A percentile compares a stretch with the other conserved stretches of the same genome.
phyloP scores from a whole-genome alignment of 2,888 invertebrate species.

The Colostygia pectinataria region DNA sequence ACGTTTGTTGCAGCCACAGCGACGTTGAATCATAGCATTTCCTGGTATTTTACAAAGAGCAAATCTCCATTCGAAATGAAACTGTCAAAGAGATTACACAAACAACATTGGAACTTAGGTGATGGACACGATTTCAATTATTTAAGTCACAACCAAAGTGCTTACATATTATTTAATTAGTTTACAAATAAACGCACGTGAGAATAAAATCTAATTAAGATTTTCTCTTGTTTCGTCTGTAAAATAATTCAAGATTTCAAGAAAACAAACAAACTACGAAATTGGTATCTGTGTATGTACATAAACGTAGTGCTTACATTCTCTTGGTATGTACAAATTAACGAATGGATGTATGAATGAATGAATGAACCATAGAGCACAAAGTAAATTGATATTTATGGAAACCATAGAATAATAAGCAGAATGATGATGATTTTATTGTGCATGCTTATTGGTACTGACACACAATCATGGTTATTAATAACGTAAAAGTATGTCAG shows the following conservation, averaged over 20 bases:
- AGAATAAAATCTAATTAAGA: conserved; percentile 40
- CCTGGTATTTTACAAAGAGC: conserved; percentile 78
- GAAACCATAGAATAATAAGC: too few relatives aligned
- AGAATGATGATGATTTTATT: too few relatives aligned
- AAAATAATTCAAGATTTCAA: conserved; percentile 20
- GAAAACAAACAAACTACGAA: conserved; percentile 15
- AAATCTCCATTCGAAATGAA: conserved; percentile 76
- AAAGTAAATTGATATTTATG: too few relatives aligned
- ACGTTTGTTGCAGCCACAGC: conserved; percentile 61
- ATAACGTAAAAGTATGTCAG: too few relatives aligned
- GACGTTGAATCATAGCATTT: conserved; percentile 80
- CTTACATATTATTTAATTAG: conserved; percentile 60
- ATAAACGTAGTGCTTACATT: too few relatives aligned
- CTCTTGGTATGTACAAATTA: too few relatives aligned
- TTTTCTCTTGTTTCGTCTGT: conserved; percentile 2
- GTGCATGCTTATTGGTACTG: too few relatives aligned
- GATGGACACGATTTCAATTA: conserved; percentile 37
- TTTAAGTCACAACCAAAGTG: conserved; percentile 53
- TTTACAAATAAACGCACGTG: conserved; percentile 66
- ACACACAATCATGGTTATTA: too few relatives aligned
- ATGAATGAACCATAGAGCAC: too few relatives aligned
- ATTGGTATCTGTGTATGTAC: too few relatives aligned
- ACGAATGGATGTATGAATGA: too few relatives aligned
- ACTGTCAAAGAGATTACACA: conserved; percentile 72
- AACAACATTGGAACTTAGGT: conserved; percentile 57